phyloP scores from a whole-genome alignment of 35 echinoderm and acorn worm species.

The Lytechinus pictus region DNA sequence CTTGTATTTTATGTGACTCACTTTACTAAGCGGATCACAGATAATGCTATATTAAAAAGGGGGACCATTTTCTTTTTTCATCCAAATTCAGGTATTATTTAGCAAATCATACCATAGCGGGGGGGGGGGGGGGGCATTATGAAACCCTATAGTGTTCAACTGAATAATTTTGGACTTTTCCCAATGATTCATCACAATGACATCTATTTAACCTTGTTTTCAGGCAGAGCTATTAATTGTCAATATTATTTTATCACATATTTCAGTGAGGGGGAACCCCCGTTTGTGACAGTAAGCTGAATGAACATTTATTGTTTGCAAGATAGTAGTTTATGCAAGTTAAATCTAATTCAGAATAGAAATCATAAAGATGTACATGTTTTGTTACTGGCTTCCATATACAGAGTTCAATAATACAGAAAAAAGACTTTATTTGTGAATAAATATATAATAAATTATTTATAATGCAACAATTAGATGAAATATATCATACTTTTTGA shows the following conservation, averaged over 20 bases:
- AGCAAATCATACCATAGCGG: no score
- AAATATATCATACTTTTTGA: neutral
- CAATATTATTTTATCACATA: neutral
- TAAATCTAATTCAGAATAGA: neutral
- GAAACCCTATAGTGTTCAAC: no score
- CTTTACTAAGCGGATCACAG: no score
- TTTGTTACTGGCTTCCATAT: neutral
- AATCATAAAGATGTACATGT: neutral
- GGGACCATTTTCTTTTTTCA: no score
- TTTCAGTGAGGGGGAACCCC: neutral
- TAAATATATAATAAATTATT: neutral
- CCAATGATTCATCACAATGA: no score
- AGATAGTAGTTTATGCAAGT: neutral
- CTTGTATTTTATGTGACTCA: no score
- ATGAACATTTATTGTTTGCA: neutral
- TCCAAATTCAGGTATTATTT: no score
- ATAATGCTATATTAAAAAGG: no score
- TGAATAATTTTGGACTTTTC: no score
- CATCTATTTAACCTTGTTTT: no score
- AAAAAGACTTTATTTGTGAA: neutral
- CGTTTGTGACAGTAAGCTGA: neutral
- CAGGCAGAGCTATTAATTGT: no score
- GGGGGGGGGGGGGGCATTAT: no score
- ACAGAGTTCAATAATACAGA: neutral
- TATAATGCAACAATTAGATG: neutral